Base-by-base conservation (phyloP, 2,113 vertebrate species). In the Lonchura striata region DNA sequence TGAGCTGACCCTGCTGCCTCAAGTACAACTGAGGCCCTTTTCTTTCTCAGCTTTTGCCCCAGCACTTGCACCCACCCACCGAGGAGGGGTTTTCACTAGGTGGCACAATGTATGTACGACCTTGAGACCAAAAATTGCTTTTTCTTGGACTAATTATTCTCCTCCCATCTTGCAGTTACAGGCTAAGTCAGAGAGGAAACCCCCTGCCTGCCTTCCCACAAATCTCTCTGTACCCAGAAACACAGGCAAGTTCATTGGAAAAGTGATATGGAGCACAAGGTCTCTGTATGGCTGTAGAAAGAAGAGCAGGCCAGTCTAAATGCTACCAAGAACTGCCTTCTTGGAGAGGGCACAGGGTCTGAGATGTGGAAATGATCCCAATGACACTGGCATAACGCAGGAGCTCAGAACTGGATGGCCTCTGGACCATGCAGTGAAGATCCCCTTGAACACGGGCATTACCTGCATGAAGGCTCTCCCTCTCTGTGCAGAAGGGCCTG, bases 391-490 rank as follows among this genome's bases (percentile, higher is more conserved):
- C 3, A 10, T 78, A 76, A 64, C 23, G 16, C 23, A 68, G 53
- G 44, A 84, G 18, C 44, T 92, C 37, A 76, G 52, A 91, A 47
- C 9, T 60, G 47, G n/a, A 21, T 64, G 17, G 23, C 28, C 9
- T 89, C 24, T 86, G 86, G 49, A 60, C 13, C 28, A 27, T 49
- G 15, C 33, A 44, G 30, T 70, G 60, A 44, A 78, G 47, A 75
- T 56, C 5, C 3, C 7, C 15, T 17, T 1, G 3, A 41, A 41
- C 22, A 56, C 0, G 1, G 49, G 19, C 31, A 44, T 37, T 49
- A 28, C 15, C 50, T 88, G 14, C 53, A 65, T 41, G 63, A 69
- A 82, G 46, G 54, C 15, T 8, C 11, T 60, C 6, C 20, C 31
- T 61, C 11, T 60, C 57, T 57, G 24, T 61, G 61, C 44, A 76